Percentiles rank a stretch among this genome's conserved stretches.
Evolutionary conservation across 2,797 vertebrate species (phyloP).

Genomic region (Pagetopsis macropterus): DNA sequence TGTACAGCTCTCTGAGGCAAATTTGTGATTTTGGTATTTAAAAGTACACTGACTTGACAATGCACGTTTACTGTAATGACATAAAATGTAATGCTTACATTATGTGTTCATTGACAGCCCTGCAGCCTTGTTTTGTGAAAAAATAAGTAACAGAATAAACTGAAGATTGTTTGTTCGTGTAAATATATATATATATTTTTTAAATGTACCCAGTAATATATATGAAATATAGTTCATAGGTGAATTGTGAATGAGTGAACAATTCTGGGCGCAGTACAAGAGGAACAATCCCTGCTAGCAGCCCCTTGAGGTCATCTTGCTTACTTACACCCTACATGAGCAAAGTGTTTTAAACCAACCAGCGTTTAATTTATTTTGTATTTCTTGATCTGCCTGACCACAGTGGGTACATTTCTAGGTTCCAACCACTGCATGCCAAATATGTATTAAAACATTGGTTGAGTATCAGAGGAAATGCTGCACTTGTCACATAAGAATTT

Average conservation of each 20-base stretch:
- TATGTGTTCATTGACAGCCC: neutral
- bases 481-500: conserved; percentile 49
- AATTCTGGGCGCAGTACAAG: neutral
- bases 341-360: conserved; percentile 29
- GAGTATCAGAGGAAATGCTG: conserved; percentile 40
- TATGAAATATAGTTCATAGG: neutral
- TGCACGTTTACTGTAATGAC: neutral
- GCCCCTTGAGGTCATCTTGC: neutral
- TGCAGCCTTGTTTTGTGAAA: neutral
- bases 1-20: neutral
- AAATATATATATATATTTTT: neutral
- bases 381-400: conserved; percentile 2
- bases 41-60: neutral
- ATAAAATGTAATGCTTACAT: neutral
- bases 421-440: conserved; percentile 16
- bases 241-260: neutral
- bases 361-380: conserved; percentile 16
- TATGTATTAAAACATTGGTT: conserved; percentile 31
- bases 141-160: neutral
- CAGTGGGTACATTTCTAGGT: neutral
- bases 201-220: neutral
- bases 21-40: neutral
- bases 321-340: neutral
- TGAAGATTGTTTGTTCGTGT: no score
- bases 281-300: neutral